Conservation (phyloP, 2,113 vertebrate species). For the Tachycineta bicolor region DNA sequence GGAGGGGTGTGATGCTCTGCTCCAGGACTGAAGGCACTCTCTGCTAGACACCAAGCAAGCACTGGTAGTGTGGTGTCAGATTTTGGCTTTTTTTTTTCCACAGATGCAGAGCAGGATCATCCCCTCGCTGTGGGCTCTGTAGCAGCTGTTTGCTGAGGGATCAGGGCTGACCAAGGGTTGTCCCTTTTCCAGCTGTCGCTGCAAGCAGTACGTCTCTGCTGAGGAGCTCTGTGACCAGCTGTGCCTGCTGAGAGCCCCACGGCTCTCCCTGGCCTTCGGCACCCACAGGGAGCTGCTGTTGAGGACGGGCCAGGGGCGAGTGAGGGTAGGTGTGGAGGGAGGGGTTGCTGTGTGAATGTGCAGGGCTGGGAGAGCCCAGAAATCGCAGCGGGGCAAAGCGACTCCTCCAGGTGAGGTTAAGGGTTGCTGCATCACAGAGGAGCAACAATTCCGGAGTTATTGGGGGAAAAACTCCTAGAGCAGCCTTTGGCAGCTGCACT, state of each 20-base stretch:
- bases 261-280: constrained; percentile 74
- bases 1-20: neutral
- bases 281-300: constrained; percentile 78
- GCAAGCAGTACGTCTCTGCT: constrained; percentile 81
- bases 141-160: neutral
- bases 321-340: constrained; percentile 35
- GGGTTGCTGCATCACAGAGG: neutral
- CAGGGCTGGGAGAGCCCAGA: neutral
- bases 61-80: neutral
- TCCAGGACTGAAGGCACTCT: neutral
- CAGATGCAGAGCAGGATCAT: neutral
- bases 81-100: neutral
- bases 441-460: neutral
- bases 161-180: neutral
- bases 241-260: constrained; percentile 82
- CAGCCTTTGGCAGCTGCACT: neutral
- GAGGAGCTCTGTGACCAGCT: constrained; percentile 87
- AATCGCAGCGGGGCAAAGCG: neutral
- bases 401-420: neutral
- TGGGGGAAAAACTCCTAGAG: neutral
- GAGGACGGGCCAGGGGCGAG: constrained; percentile 53
- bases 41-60: neutral
- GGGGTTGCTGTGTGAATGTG: neutral
- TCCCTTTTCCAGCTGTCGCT: constrained; percentile 78
- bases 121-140: neutral